Evolutionary conservation across 2,113 vertebrate genomes (phyloP).

Genomic region (Polypterus senegalus): DNA sequence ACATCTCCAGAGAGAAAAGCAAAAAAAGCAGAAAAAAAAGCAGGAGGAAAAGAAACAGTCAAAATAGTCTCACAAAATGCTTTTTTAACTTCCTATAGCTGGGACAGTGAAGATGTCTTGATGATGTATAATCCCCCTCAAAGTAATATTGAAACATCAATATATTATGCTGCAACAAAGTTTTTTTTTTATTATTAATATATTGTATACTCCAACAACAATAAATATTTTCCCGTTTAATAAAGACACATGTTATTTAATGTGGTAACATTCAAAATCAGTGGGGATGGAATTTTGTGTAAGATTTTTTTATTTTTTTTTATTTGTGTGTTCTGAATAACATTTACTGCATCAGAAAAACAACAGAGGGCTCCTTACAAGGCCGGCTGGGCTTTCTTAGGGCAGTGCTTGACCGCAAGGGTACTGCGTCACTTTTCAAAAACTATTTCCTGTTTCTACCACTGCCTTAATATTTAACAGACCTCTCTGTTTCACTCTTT

Average conservation of each 20-base stretch:
- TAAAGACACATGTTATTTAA: too few species aligned
- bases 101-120: background rate
- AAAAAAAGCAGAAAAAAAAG: too few species aligned
- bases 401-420: slow-evolving; percentile 19
- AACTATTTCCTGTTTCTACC: slow-evolving; percentile 52
- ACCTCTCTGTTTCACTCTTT: slow-evolving; percentile 27
- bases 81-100: background rate
- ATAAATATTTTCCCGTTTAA: too few species aligned
- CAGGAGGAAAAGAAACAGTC: too few species aligned
- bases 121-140: background rate
- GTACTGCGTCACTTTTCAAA: slow-evolving; percentile 28
- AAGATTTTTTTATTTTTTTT: too few species aligned
- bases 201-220: too few species aligned
- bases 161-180: background rate
- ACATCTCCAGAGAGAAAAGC: too few species aligned
- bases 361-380: slow-evolving; percentile 32
- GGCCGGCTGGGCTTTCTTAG: slow-evolving; percentile 14
- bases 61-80: background rate
- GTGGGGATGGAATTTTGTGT: too few species aligned
- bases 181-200: too few species aligned
- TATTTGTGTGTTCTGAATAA: background rate
- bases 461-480: slow-evolving; percentile 51
- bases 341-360: slow-evolving; percentile 14
- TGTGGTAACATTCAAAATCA: too few species aligned
- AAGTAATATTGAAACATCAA: background rate